These are phyloP conservation scores for Hippopotamyrus pictus DNA, from an alignment of 2,797 vertebrate species.

Conservation along the genomic window DNA sequence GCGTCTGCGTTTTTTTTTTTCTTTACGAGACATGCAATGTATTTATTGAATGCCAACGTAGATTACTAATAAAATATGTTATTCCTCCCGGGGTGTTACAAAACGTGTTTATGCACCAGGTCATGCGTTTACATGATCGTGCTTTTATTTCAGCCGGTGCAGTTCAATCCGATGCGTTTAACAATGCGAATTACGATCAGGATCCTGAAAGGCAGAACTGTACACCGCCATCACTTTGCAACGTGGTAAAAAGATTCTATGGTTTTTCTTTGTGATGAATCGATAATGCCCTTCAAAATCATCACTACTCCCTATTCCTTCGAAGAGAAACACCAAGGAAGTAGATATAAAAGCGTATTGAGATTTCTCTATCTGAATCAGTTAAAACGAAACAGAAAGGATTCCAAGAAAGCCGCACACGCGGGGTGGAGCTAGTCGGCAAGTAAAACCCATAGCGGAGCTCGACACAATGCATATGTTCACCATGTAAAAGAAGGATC, in stretches of 20 bases:
- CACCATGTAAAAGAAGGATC: not conserved
- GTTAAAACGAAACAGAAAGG: slow-evolving; percentile 3
- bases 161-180: not conserved
- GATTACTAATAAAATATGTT: not conserved
- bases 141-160: not conserved
- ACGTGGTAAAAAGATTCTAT: not conserved
- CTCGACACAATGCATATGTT: not conserved
- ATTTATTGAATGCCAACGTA: not conserved
- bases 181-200: not conserved
- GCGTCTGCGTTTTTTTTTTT: not conserved
- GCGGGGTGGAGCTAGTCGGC: not conserved
- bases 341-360: not conserved
- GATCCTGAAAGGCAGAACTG: not conserved
- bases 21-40: not conserved
- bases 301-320: not conserved
- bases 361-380: not conserved
- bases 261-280: not conserved
- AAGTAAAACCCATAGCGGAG: not conserved
- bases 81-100: not conserved
- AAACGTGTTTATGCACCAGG: not conserved
- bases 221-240: not conserved
- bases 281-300: not conserved
- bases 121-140: not conserved
- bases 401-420: not conserved
- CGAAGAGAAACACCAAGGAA: not conserved